Base-by-base conservation (phyloP, 2,797 vertebrate genomes). In the Rhodeus uyekii region DNA sequence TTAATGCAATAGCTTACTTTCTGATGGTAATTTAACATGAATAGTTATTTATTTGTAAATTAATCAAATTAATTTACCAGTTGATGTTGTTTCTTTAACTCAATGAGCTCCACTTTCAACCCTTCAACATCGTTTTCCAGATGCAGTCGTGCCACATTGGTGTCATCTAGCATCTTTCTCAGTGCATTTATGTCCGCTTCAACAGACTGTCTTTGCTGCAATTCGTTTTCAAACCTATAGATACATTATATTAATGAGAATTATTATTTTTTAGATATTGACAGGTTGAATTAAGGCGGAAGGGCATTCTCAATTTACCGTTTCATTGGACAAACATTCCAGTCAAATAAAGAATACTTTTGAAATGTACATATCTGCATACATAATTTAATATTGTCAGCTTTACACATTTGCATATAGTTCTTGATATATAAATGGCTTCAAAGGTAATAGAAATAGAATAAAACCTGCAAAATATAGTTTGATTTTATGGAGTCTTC, bases 41-140 rank as follows among this genome's bases (percentile, higher is more conserved):
- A 4, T 8, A n/a, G 50, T 72, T 55, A n/a, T 27, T 39, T 38
- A 16, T 58, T 7, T 50, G 8, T 58, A 18, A 14, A 42, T 8
- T 16, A 34, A 44, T 42, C 2, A 16, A 13, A 42, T 69, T 13
- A 4, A 86, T 90, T 91, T 83, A 95, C 94, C 18, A 92, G 88
- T 67, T 96, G 93, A 0, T 98, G 96, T 84, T 93, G 94, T 92
- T 95, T 96, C 90, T 87, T 96, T 86, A 97, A 91, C 83, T 18
- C 90, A 76, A 96, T 91, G 83, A 96, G 83, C 82, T 98, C 95
- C 79, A 95, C 95, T 83, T 91, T 95, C 44, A 96, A 90, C 85
- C 88, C 97, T 94, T 98, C 96, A 0, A 96, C 94, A 80, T 97
- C 95, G 0, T 90, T 86, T 90, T 97, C 96, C 86, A 96, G 90